These are phyloP conservation scores for Calidris pugnax DNA, from an alignment of 2,113 vertebrate genomes.

Conservation along the genomic window DNA sequence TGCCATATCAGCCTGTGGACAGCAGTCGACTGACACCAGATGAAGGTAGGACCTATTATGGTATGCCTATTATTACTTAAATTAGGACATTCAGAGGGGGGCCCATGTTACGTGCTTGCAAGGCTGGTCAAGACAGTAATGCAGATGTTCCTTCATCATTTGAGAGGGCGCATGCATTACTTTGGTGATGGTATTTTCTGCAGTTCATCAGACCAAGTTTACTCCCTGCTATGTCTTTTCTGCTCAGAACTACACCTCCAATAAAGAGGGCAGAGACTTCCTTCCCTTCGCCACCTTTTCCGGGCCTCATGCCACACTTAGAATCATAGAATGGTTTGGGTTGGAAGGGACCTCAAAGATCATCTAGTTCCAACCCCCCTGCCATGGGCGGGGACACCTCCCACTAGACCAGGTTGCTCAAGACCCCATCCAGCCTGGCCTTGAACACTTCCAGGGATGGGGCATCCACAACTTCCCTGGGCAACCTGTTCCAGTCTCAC, in stretches of 20 bases:
- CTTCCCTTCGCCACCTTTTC: neutral
- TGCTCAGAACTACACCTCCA: neutral
- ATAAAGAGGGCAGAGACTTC: neutral
- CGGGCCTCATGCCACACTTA: neutral
- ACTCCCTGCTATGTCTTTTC: neutral
- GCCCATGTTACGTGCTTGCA: rapidly evolving
- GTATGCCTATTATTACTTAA: neutral
- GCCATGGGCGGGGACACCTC: no score
- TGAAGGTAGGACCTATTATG: neutral
- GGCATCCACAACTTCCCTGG: no score
- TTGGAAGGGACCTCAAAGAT: no score
- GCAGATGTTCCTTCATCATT: neutral
- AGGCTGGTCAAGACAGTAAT: neutral
- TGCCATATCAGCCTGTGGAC: neutral
- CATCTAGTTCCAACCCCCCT: no score
- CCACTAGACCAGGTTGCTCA: no score
- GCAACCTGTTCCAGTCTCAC: no score
- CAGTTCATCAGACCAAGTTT: neutral
- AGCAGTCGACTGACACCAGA: no score
- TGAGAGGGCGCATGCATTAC: neutral
- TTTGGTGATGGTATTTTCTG: neutral
- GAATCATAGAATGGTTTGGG: no score
- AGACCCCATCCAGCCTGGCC: no score
- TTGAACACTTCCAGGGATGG: no score
- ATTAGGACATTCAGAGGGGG: neutral